Evolutionary conservation across 2,797 vertebrate genomes (phyloP), one percentile per base, ranked within the genome.

Genomic region (Catamblyrhynchus diadema): DNA sequence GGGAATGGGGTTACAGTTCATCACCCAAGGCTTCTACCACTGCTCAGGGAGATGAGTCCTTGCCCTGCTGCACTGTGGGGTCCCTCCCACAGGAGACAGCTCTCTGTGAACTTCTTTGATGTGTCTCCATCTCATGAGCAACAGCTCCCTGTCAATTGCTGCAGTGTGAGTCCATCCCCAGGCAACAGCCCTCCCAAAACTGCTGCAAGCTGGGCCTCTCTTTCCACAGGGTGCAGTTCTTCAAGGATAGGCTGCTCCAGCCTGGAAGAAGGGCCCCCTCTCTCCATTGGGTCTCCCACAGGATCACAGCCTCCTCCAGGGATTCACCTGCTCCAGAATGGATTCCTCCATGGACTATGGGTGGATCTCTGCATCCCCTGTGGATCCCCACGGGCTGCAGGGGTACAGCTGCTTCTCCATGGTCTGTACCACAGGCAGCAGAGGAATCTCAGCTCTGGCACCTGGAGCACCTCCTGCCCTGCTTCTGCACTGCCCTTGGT

Each of bases 241-340:
- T 22, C 53, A 44, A 6, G 37, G 8, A 75, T 8, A 60, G 23
- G 10, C 45, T 44, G 28, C 45, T 51, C 28, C 61, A 85, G 28
- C 10, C 18, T n/a, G 37, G 37, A 4, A 59, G 23, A 10, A 75
- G 10, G 12, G 19, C 3, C 5, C 21, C 8, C 22, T 75, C 9
- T 44, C 53, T 51, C 27, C 45, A 51, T 10, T 0, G 2, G 27
- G 23, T 28, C 10, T 67, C 53, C 10, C 23, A 51, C 8, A 18
- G 44, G 37, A 51, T 35, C 6, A 44, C 45, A 75, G 71, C 4
- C 71, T 44, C 19, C 71, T 75, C n/a, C 15, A 44, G 23, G 28
- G 8, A 60, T 20, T 2, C n/a, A 60, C 23, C 12, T 3, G 2
- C 61, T 44, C 22, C 10, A 11, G 53, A 0, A 0, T 7, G 15